Base-by-base conservation (phyloP, 2,888 invertebrate species). In the Ormyrus thymus region DNA sequence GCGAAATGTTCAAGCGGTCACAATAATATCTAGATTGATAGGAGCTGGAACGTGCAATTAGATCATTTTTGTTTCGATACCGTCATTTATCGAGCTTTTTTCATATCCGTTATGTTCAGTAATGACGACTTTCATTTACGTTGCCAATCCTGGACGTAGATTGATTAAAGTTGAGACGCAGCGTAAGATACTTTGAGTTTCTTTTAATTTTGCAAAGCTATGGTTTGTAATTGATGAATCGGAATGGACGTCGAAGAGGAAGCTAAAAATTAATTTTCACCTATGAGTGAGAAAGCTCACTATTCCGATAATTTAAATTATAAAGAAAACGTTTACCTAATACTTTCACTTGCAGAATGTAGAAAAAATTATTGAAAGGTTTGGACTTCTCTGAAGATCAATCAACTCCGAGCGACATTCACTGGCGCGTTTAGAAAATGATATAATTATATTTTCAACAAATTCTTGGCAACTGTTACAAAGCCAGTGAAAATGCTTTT, bases 121-220 rank as follows among this genome's bases (percentile, higher is more conserved):
- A 50, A 65, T 29, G 51, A 51, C 29, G 51, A 65, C 65, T 65
- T 65, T 51, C 65, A 51, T 65, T 61, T 61, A 55, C 45, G n/a
- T 9, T 11, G 46, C 6, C n/a, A 15, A 59, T 10, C 9, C 6
- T 55, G 55, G n/a, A 10, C 43, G 61, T 6, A n/a, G 65, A 66
- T 66, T 66, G 53, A 66, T 66, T 53, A 53, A 43, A 66, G 43
- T 45, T 29, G 29, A 11, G 5, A 5, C 9, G 10, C 29, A 29
- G 4, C 29, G 29, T 29, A 29, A 29, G 29, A 29, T 29, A 6
- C 11, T 66, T 59, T 59, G 9, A 29, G 46, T 55, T 55, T 45
- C 11, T 70, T 70, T 58, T 46, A 61, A 7, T 53, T 53, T 62
- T 46, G n/a, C 46, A 15, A 8, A n/a, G 11, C 7, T 6, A 51